These are phyloP conservation scores for Cheilosia grossa DNA, from an alignment of 2,888 invertebrate species.

Conservation along the genomic window DNA sequence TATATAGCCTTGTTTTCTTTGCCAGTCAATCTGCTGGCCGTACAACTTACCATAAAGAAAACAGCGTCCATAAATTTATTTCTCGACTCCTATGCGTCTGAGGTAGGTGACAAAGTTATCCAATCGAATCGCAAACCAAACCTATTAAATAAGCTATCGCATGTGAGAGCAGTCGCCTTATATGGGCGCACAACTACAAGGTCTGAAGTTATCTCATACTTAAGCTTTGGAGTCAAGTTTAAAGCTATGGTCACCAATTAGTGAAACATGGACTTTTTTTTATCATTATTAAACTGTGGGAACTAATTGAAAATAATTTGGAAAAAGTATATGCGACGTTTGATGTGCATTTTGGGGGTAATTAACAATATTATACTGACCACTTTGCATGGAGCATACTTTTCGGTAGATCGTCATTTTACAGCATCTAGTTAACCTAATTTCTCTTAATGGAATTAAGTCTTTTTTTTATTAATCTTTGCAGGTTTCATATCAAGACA, in stretches of 20 bases:
- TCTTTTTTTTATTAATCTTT: slow-evolving; percentile 27
- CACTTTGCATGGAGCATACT: slow-evolving; percentile 12
- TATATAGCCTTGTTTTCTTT: slow-evolving; percentile 17
- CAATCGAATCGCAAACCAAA: slow-evolving; percentile 28
- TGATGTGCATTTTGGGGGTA: slow-evolving; percentile 11
- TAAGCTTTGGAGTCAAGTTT: slow-evolving; percentile 2
- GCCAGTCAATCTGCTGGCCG: not conserved
- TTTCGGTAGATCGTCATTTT: slow-evolving; percentile 28
- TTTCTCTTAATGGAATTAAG: slow-evolving; percentile 33
- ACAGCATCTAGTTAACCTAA: slow-evolving; percentile 49
- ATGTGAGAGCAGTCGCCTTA: slow-evolving; percentile 28
- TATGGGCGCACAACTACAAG: slow-evolving; percentile 19
- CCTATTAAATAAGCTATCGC: slow-evolving; percentile 9
- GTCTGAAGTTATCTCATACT: slow-evolving; percentile 14
- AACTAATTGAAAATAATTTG: slow-evolving; percentile 15
- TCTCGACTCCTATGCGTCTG: slow-evolving; percentile 7
- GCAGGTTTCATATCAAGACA: slow-evolving; percentile 38
- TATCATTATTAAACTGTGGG: slow-evolving; percentile 2
- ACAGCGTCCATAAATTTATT: slow-evolving; percentile 30
- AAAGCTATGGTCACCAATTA: slow-evolving; percentile 18
- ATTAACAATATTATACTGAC: not conserved
- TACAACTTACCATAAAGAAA: slow-evolving; percentile 15
- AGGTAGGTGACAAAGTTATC: slow-evolving; percentile 35
- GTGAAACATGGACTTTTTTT: not conserved
- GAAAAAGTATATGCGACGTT: not conserved